phyloP scores from a whole-genome alignment of 2,797 vertebrate genomes.

The Tapirus indicus region DNA sequence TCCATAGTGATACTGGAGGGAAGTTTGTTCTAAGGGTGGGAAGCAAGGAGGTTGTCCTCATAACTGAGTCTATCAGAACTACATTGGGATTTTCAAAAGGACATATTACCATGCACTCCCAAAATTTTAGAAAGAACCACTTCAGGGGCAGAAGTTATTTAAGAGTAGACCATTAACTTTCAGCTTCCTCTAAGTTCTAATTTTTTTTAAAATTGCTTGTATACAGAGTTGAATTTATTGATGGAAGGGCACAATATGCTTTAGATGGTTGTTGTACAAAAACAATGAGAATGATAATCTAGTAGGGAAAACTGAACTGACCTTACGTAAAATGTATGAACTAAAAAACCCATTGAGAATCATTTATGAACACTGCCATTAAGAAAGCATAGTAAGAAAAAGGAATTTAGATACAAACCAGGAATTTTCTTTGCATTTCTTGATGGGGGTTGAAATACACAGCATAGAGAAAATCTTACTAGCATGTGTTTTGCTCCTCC shows the following conservation, averaged over 20 bases:
- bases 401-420: neutral
- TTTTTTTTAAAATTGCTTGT: neutral
- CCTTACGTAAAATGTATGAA: neutral
- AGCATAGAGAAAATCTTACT: neutral
- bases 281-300: neutral
- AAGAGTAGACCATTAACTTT: neutral
- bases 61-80: neutral
- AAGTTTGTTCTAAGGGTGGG: neutral
- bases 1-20: neutral
- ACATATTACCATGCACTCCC: neutral
- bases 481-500: neutral
- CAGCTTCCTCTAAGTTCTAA: neutral
- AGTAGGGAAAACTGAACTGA: neutral
- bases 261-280: neutral
- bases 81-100: neutral
- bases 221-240: neutral
- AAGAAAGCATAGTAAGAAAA: neutral
- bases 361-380: neutral
- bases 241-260: neutral
- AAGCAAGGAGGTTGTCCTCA: neutral
- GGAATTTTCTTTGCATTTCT: neutral
- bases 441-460: neutral
- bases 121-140: neutral
- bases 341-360: neutral
- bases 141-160: neutral